A percentile compares a stretch with the other conserved stretches of the same genome.
Evolutionary conservation across 2,113 vertebrate species (phyloP).

Genomic region (Ceyx cyanopectus): DNA sequence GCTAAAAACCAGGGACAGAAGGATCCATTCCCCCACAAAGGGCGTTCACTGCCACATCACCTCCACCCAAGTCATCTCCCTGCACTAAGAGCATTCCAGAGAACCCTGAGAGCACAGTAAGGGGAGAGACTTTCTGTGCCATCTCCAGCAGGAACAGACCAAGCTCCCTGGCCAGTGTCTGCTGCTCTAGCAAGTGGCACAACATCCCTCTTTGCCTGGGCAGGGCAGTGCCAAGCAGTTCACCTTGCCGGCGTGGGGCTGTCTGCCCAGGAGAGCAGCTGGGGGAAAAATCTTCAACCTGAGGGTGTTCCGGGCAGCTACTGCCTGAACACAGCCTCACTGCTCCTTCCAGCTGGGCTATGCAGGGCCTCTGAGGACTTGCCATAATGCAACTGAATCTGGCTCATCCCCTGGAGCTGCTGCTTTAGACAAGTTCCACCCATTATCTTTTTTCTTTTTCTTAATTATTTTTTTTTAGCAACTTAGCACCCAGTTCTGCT

Average conservation of each 20-base stretch:
- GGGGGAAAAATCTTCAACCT: rapidly evolving
- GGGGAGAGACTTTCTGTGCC: background rate
- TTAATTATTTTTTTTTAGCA: background rate
- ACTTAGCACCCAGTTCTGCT: background rate
- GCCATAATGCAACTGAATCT: background rate
- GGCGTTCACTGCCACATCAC: background rate
- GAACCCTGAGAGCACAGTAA: background rate
- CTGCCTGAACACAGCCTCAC: rapidly evolving
- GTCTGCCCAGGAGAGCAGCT: background rate
- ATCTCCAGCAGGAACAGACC: background rate
- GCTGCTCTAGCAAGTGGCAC: rapidly evolving
- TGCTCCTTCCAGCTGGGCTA: rapidly evolving
- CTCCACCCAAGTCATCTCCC: background rate
- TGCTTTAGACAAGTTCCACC: background rate
- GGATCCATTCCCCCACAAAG: background rate
- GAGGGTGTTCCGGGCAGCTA: background rate
- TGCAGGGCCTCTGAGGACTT: background rate
- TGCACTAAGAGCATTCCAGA: background rate
- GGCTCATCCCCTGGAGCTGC: background rate
- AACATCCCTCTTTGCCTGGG: background rate
- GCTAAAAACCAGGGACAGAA: background rate
- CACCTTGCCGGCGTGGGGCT: background rate
- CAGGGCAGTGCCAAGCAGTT: background rate
- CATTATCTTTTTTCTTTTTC: background rate
- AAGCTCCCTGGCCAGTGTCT: background rate